A percentile compares a stretch with the other conserved stretches of the same genome.
These are phyloP conservation scores for Dioctria rufipes DNA, from an alignment of 2,888 invertebrate species.

Conservation along the genomic window DNA sequence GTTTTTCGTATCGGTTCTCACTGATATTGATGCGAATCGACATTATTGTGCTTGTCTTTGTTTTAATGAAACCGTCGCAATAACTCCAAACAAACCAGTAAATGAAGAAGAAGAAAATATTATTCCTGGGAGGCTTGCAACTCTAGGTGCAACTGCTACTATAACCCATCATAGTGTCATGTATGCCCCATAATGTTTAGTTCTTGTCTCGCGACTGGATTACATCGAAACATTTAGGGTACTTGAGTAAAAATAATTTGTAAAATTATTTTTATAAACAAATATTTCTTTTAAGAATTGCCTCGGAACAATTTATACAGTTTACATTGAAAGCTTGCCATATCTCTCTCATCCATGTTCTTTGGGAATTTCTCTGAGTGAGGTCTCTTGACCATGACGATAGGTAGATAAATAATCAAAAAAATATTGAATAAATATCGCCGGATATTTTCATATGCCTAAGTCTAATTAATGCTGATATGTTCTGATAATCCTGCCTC, in stretches of 20 bases:
- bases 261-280: slow-evolving; percentile 58
- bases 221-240: slow-evolving; percentile 97
- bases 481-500: too few relatives aligned
- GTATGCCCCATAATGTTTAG: slow-evolving; percentile 98
- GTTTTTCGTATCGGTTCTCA: slow-evolving; percentile 96
- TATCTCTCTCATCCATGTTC: slow-evolving; percentile 69
- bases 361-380: too few relatives aligned
- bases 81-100: slow-evolving; percentile 91
- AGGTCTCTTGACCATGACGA: too few relatives aligned
- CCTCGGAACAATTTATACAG: slow-evolving; percentile 96
- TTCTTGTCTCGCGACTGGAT: slow-evolving; percentile 93
- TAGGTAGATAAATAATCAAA: too few relatives aligned
- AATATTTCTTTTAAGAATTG: slow-evolving; percentile 82
- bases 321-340: slow-evolving; percentile 91
- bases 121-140: slow-evolving; percentile 59
- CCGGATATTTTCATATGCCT: too few relatives aligned
- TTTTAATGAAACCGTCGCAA: slow-evolving; percentile 95
- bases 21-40: slow-evolving; percentile 96
- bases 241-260: slow-evolving; percentile 64
- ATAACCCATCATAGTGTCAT: slow-evolving; percentile 94
- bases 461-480: too few relatives aligned
- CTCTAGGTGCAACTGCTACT: slow-evolving; percentile 71
- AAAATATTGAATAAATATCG: too few relatives aligned
- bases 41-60: slow-evolving; percentile 98
- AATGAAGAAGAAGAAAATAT: slow-evolving; percentile 80